Evolutionary conservation across 2,797 vertebrate genomes (phyloP), one percentile per base, ranked within the genome.

Genomic region (Tangara arthus): DNA sequence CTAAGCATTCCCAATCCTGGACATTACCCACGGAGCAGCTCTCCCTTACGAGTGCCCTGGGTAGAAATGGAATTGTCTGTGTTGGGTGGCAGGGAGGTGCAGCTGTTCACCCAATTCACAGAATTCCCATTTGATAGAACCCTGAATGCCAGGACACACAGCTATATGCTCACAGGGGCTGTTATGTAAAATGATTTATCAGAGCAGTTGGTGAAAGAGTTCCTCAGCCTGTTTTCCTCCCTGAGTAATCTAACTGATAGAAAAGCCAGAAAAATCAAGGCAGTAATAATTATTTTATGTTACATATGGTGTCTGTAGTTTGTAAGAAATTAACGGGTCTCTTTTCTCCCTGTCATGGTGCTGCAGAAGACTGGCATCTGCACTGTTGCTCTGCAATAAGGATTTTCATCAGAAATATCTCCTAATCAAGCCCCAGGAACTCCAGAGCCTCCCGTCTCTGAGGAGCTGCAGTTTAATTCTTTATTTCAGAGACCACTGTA

Each of bases 311-410:
- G 12, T 10, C 21, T 56, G 20, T 16, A 19, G 27, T 32, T 32
- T 44, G 8, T 12, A 69, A 76, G 46, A 32, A 23, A 14, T 34
- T 11, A 23, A 52, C 73, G 7, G 11, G 4, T 28, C 24, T 66
- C n/a, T 16, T 28, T 87, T 77, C 9, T 53, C 42, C 39, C 34
- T 49, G 0, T 44, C 37, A 34, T 0, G 0, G 42, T 19, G 57
- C 41, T 77, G 27, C 30, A 77, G 47, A 34, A 22, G 11, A 23
- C 2, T 41, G 65, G 27, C 75, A 66, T 34, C 37, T 59, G 27
- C 30, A n/a, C 24, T 3, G 0, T 3, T 18, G 28, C 55, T 50
- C 57, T 52, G 53, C 37, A 52, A 5, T 10, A 39, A 6, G 18
- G 34, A 47, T 72, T 76, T 46, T 39, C 47, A 24, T 65, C 12